A percentile compares a stretch with the other conserved stretches of the same genome.
phyloP scores from a whole-genome alignment of 2,113 vertebrate species.

The Leucopsar rothschildi region DNA sequence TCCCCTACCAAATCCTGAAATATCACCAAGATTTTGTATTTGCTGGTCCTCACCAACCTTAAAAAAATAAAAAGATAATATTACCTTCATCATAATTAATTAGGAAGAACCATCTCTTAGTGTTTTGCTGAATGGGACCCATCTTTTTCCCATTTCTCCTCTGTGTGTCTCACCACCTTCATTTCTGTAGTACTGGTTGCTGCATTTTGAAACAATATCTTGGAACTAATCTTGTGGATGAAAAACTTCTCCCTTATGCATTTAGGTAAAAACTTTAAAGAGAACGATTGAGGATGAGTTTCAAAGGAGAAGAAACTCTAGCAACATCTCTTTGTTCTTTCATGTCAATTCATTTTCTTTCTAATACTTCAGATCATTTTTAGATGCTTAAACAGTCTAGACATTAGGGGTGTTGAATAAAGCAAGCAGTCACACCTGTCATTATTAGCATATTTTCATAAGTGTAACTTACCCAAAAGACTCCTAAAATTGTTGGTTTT shows the following conservation, averaged over 20 bases:
- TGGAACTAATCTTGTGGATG: background rate
- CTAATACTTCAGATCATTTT: background rate
- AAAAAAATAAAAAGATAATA: background rate
- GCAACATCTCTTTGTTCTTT: conserved; percentile 4
- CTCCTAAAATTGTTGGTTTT: background rate
- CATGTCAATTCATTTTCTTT: background rate
- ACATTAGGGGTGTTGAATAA: background rate
- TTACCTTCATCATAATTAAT: background rate
- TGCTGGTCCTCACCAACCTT: background rate
- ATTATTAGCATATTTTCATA: background rate
- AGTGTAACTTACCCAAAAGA: background rate
- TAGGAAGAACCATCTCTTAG: background rate
- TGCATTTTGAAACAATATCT: background rate
- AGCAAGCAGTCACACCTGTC: background rate
- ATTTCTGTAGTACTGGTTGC: background rate
- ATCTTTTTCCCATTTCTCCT: background rate
- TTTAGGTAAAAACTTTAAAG: background rate
- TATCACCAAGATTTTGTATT: accelerated
- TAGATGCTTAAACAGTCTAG: background rate
- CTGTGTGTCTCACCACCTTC: background rate
- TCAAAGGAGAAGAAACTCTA: background rate
- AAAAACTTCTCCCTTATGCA: background rate
- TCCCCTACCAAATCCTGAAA: background rate
- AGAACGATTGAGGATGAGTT: background rate
- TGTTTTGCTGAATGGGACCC: background rate